phyloP scores from a whole-genome alignment of 2,113 vertebrate genomes.

The Rutilus rutilus region DNA sequence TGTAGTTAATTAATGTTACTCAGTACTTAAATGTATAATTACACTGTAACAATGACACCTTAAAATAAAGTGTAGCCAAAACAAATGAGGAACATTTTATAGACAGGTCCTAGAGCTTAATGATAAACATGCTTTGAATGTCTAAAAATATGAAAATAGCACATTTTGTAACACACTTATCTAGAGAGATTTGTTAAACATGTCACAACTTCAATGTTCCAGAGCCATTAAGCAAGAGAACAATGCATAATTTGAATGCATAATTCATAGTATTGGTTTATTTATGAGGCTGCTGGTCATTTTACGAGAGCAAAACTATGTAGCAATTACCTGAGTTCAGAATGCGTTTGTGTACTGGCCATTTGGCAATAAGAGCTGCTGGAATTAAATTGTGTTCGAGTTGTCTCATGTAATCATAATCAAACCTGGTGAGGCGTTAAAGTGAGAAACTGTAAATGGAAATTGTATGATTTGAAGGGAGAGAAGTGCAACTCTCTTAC shows the following conservation, averaged over 20 bases:
- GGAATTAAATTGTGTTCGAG: constrained; percentile 24
- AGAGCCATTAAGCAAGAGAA: constrained; percentile 46
- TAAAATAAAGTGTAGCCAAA: too few relatives aligned
- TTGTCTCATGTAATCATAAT: constrained; percentile 39
- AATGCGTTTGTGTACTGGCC: constrained; percentile 12
- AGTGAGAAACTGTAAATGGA: background rate
- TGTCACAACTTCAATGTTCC: constrained; percentile 34
- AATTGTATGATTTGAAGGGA: background rate
- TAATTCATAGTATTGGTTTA: constrained; percentile 54
- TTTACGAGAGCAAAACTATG: constrained; percentile 37
- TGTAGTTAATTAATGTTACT: too few relatives aligned
- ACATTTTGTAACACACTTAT: background rate
- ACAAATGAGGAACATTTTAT: background rate
- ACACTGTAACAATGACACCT: too few relatives aligned
- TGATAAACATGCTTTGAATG: background rate
- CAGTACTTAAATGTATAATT: too few relatives aligned
- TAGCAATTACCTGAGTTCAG: constrained; percentile 44
- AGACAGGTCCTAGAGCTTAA: background rate
- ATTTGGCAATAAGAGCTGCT: constrained; percentile 25
- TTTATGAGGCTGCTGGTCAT: constrained; percentile 50
- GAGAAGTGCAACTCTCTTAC: too few relatives aligned
- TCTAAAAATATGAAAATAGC: constrained; percentile 5
- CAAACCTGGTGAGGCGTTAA: constrained; percentile 7
- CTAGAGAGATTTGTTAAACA: background rate
- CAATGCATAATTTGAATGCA: constrained; percentile 38